Conservation (phyloP, 2,113 vertebrate species). For the Myotis brandtii region DNA sequence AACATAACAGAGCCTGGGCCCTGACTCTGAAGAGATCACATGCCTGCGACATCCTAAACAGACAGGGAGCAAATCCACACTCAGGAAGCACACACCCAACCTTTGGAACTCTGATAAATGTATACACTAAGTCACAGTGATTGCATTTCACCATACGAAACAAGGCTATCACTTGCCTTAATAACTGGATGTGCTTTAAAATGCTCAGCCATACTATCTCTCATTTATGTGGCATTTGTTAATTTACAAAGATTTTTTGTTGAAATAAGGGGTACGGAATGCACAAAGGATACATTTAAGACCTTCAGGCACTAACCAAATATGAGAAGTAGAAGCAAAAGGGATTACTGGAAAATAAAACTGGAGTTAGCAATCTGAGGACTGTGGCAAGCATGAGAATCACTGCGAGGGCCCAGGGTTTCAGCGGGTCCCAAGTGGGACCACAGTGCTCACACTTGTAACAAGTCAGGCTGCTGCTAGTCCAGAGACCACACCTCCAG, state of each 20-base stretch:
- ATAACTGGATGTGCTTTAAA: background rate
- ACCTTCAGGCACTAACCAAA: background rate
- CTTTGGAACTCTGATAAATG: background rate
- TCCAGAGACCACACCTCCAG: background rate
- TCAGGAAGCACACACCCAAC: background rate
- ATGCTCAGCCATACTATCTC: background rate
- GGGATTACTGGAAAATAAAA: background rate
- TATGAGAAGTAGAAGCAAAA: background rate
- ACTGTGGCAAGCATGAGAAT: background rate
- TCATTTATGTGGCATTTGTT: background rate
- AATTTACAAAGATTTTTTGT: background rate
- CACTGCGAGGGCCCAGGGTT: background rate
- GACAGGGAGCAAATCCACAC: background rate
- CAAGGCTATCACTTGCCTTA: background rate
- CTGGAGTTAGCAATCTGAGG: background rate
- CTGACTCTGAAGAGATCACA: background rate
- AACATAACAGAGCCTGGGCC: background rate
- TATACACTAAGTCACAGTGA: background rate
- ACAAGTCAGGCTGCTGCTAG: background rate
- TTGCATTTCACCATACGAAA: background rate
- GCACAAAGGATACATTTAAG: background rate
- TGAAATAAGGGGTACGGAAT: background rate
- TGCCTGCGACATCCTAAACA: background rate
- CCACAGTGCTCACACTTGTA: background rate
- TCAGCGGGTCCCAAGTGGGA: background rate